Evolutionary conservation across 2,113 vertebrate species (phyloP), one percentile per base, ranked within the genome.

Genomic region (Syngnathus floridae): DNA sequence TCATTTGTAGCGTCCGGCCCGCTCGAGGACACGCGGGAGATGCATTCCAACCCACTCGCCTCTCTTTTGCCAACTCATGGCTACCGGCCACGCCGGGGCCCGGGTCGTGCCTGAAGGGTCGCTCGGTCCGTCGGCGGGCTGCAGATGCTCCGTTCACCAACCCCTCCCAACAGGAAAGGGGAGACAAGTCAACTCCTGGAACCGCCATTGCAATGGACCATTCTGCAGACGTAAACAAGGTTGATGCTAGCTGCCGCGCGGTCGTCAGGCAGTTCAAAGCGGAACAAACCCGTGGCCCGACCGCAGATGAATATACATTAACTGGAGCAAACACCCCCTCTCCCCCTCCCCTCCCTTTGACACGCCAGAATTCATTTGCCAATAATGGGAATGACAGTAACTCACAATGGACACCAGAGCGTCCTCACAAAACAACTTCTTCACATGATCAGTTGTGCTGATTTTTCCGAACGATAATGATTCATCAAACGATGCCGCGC

Each of bases 151-250:
- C 79, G 79, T 81, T 82, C 80, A 79, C 73, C 65, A 83, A 82
- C 83, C 82, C 79, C 75, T 66, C n/a, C 58, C 66, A 70, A 75
- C 71, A 48, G 77, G 77, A 80, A 75, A 67, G 74, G 67, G 81
- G 12, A 41, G 40, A 9, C 11, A 4, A 12, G 40, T 41, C 40
- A 41, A 81, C 71, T 67, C 51, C 26, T 31, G 26, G 26, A 31
- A 31, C 26, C 26, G 3, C 26, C 26, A 31, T 31, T 31, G 26
- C 26, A 89, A 86, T 86, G 82, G 85, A 94, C 92, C 93, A 89
- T 89, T 88, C 78, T 86, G 90, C 82, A 90, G 92, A 92, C 90
- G 89, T 90, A 91, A 93, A 95, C 93, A 89, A 93, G 94, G 92
- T 86, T 62, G 73, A 88, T 90, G 92, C 89, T 86, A 84, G 91